Conservation (phyloP, 2,888 invertebrate genomes). For the Heteropelma amictum region DNA sequence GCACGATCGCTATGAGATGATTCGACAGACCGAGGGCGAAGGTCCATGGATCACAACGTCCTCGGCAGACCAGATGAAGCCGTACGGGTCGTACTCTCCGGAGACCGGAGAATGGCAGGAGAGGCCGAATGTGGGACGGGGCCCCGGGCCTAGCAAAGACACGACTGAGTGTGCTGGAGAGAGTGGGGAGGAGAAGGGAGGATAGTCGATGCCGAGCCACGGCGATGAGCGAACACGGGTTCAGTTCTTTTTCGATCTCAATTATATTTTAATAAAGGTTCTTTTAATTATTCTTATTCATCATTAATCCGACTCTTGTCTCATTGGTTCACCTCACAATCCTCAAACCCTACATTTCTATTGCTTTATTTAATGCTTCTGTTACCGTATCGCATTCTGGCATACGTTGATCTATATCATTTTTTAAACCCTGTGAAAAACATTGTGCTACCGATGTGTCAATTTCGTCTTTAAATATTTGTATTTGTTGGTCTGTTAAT, state of each 20-base stretch:
- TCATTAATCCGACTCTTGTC: neutral
- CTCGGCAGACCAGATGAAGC: conserved; percentile 55
- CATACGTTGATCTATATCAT: too few species aligned
- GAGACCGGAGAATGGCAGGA: conserved; percentile 26
- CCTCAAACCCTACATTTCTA: conserved; percentile 3
- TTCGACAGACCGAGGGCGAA: conserved; percentile 45
- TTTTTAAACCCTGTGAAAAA: too few species aligned
- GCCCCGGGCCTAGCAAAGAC: neutral
- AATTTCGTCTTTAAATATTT: too few species aligned
- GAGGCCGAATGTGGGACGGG: conserved; percentile 27
- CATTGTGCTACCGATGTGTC: too few species aligned
- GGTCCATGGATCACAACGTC: conserved; percentile 51
- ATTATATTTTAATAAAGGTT: neutral
- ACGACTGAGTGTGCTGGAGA: neutral
- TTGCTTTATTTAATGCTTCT: too few species aligned
- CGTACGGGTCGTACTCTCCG: conserved; percentile 12
- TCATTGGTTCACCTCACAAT: conserved; percentile 1
- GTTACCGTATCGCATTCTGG: too few species aligned
- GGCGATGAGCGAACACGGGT: neutral
- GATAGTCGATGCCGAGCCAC: neutral
- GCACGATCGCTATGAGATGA: conserved; percentile 56
- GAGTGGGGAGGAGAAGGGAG: neutral
- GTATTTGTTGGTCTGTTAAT: too few species aligned
- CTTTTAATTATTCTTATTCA: neutral
- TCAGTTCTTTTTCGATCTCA: neutral